These are phyloP conservation scores for Philypnodon macrostomus DNA, from an alignment of 2,797 vertebrate genomes.

Conservation along the genomic window DNA sequence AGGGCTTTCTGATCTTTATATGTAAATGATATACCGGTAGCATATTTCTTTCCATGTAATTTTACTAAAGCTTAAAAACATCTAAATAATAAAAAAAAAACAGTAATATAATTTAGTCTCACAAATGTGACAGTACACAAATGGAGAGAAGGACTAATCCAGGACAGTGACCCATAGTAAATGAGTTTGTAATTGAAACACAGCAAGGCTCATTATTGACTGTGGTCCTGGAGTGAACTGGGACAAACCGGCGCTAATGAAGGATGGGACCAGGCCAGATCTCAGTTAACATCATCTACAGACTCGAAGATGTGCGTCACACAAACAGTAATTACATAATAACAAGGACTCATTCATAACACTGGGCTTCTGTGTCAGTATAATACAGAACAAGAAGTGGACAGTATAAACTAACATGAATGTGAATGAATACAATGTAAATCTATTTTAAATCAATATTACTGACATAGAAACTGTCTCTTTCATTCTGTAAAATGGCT, in stretches of 20 bases:
- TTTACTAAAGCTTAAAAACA: no score
- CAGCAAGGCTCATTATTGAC: slow-evolving; percentile 32
- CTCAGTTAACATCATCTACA: slow-evolving; percentile 16
- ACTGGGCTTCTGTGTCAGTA: slow-evolving; percentile 8
- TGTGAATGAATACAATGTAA: no score
- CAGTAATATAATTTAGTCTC: no score
- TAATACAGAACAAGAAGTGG: no score
- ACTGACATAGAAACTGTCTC: no score
- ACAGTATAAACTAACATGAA: no score
- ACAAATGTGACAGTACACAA: background rate
- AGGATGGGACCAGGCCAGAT: slow-evolving; percentile 26
- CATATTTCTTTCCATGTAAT: no score
- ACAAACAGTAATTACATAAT: slow-evolving; percentile 58
- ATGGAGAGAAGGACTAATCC: slow-evolving; percentile 11
- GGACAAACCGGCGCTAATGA: slow-evolving; percentile 33
- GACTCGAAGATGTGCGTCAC: slow-evolving; percentile 24
- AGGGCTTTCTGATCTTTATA: no score
- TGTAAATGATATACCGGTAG: no score
- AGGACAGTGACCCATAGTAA: slow-evolving; percentile 20
- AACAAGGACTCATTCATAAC: slow-evolving; percentile 14
- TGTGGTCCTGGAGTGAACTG: slow-evolving; percentile 32
- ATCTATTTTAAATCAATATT: no score
- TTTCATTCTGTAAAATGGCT: no score
- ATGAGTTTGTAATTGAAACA: slow-evolving; percentile 23
- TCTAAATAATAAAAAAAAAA: no score